phyloP scores from a whole-genome alignment of 1,140 invertebrate species.

The Papilio machaon region DNA sequence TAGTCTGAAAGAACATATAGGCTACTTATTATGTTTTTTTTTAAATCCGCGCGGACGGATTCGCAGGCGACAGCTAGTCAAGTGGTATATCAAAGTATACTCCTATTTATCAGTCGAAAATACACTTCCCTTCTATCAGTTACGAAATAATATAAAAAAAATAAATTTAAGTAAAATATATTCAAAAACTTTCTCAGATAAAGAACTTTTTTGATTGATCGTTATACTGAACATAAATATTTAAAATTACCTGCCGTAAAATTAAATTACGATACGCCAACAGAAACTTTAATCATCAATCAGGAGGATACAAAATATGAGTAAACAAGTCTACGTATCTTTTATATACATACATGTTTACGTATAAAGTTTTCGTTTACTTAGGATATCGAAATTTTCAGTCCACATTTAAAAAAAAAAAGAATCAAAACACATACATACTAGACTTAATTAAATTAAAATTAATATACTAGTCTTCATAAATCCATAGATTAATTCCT shows the following conservation, averaged over 20 bases:
- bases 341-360: neutral
- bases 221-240: neutral
- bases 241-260: conserved; percentile 13
- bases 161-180: neutral
- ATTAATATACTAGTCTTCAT: too few species aligned
- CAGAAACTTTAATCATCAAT: conserved; percentile 10
- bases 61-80: too few species aligned
- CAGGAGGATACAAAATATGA: neutral
- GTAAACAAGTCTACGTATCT: neutral
- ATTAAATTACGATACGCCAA: neutral
- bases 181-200: neutral
- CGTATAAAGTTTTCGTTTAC: neutral
- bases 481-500: too few species aligned
- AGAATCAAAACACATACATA: too few species aligned
- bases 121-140: too few species aligned
- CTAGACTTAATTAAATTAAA: too few species aligned
- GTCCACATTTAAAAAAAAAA: neutral
- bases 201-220: neutral
- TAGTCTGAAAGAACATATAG: too few species aligned
- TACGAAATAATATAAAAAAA: too few species aligned
- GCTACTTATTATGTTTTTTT: too few species aligned
- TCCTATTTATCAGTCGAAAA: too few species aligned
- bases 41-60: too few species aligned
- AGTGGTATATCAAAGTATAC: too few species aligned
- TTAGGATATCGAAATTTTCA: neutral